Evolutionary conservation across 2,888 invertebrate genomes (phyloP).

Genomic region (Eurytoma adleriae): DNA sequence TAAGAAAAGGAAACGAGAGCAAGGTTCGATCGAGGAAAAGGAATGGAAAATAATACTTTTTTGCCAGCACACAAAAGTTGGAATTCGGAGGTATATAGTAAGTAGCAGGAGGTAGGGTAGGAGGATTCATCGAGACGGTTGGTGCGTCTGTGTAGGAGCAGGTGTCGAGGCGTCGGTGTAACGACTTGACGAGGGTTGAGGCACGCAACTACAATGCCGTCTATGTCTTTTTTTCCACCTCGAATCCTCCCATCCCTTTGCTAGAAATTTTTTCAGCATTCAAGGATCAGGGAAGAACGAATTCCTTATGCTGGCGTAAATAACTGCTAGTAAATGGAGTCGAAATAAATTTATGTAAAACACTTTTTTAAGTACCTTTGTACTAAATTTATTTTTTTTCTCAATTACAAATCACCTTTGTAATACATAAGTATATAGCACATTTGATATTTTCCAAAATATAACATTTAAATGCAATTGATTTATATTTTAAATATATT

Average conservation of each 20-base stretch:
- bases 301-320: no score
- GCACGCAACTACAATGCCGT: constrained; percentile 5
- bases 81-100: background rate
- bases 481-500: constrained; percentile 28
- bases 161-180: constrained; percentile 12
- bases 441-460: constrained; percentile 32
- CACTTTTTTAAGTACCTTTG: constrained; percentile 13
- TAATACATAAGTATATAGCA: constrained; percentile 27
- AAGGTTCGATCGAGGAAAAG: no score
- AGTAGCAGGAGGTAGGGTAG: background rate
- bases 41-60: background rate
- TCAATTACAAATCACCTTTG: constrained; percentile 43
- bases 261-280: background rate
- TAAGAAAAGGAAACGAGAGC: no score
- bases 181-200: background rate
- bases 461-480: constrained; percentile 22
- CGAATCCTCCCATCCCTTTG: constrained; percentile 5
- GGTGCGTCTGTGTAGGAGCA: constrained; percentile 27
- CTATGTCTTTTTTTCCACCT: background rate
- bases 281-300: background rate
- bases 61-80: constrained; percentile 25
- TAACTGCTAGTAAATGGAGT: no score
- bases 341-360: background rate
- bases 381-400: constrained; percentile 43
- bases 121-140: constrained; percentile 2